These are phyloP conservation scores for Willowsia nigromaculata DNA, from an alignment of 2,888 invertebrate genomes.

Conservation along the genomic window DNA sequence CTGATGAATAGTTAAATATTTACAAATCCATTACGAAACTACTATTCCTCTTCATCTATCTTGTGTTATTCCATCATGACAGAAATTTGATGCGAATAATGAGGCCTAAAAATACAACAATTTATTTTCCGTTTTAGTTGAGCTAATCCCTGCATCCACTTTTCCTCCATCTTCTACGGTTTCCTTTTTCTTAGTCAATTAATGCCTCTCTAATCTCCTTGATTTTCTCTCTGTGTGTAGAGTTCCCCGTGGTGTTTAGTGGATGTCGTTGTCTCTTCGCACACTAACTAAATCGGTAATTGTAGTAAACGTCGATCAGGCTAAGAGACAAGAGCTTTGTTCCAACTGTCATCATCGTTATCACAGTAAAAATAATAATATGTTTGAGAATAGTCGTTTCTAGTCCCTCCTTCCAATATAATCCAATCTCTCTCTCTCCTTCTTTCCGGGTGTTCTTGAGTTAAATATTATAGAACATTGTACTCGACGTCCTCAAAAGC, in stretches of 20 bases:
- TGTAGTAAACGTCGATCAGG: slow-evolving; percentile 16
- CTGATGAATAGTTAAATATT: slow-evolving; percentile 33
- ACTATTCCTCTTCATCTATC: not conserved
- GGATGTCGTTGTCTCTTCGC: not conserved
- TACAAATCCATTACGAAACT: slow-evolving; percentile 24
- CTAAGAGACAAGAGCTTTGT: slow-evolving; percentile 7
- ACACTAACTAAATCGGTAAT: not conserved
- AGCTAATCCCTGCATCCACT: not conserved
- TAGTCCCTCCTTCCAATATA: not conserved
- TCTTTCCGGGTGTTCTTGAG: too few relatives aligned
- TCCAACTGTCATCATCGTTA: slow-evolving; percentile 29
- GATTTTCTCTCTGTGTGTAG: not conserved
- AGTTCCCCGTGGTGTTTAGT: not conserved
- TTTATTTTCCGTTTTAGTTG: not conserved
- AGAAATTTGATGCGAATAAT: not conserved
- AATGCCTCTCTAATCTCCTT: not conserved
- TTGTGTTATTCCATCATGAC: not conserved
- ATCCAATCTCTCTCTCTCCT: not conserved
- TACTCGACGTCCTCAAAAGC: too few relatives aligned
- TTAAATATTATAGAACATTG: too few relatives aligned
- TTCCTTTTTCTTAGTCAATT: slow-evolving; percentile 30
- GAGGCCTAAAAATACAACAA: not conserved
- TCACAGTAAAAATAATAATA: not conserved
- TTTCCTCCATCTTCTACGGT: not conserved
- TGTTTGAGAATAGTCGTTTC: not conserved